Base-by-base conservation (phyloP, 2,797 vertebrate genomes). In the Pempheris klunzingeri region DNA sequence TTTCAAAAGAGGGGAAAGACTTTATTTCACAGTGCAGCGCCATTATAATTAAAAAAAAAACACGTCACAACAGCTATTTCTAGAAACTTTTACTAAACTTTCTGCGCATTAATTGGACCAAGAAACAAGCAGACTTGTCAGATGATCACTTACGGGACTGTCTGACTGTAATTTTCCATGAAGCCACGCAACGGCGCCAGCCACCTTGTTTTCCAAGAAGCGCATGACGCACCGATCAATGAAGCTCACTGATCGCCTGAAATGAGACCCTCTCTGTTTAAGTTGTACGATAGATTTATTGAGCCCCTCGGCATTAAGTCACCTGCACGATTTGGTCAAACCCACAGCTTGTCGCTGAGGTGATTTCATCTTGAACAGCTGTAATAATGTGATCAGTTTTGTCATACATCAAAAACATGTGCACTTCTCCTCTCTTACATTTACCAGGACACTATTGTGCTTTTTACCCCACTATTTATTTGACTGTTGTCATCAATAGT, bases 131-230 rank as follows among this genome's bases (percentile, higher is more conserved):
- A 1, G 1, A 17, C 3, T 22, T 24, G 2, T 22, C 57, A 30
- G 18, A 39, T 49, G 17, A 4, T 24, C 15, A 43, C 4, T 4
- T 17, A 17, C 32, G 2, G 7, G 22, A 32, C 46, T 59, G 14
- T 30, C 13, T 36, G 3, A 49, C 5, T 24, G 92, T 81, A 90
- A 72, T 92, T 85, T 78, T 20, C 58, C 54, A 57, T 78, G 28
- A 39, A 17, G 52, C 92, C 92, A 87, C 90, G 44, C 58, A 62
- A 70, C 17, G 93, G 92, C 92, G 90, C 90, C 87, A 92, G 26
- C 79, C 67, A 41, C 77, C 78, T 72, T 59, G 59, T 88, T n/a
- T 89, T 85, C 66, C 26, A 64, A 22, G 22, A 64, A 63, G 46
- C 30, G 0, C 38, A 2, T 9, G 64, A 70, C 9, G 36, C 17